Base-by-base conservation (phyloP, 1,140 invertebrate species). In the Phocides pigmalion region DNA sequence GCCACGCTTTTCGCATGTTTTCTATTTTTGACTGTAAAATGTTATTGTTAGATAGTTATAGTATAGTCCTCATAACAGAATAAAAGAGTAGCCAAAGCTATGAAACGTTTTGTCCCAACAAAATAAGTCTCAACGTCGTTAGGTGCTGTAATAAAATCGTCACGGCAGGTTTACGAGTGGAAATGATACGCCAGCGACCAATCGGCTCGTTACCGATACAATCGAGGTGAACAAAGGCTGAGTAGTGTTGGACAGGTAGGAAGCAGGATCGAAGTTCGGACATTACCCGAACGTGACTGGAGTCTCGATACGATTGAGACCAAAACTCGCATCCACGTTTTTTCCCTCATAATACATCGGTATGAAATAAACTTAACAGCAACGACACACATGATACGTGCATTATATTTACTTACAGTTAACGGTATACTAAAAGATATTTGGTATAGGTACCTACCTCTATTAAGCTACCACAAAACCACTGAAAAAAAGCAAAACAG, bases 1-100 rank as follows among this genome's bases (percentile, higher is more conserved):
- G 79, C 87, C 87, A 88, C 87, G 86, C 83, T 81, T 87, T 89
- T 90, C 78, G 80, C 87, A 46, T 89, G 87, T 90, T 79, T 78
- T 59, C 44, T 44, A 47, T 14, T 64, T 74, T 63, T 50, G 28
- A 28, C 22, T 42, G 35, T 39, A 32, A 44, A 51, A 44, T 20
- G 49, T 41, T 51, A 42, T 32, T 4, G 61, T 20, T 32, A 16
- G 14, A 42, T 42, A 41, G 58, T 15, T 42, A 39, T 58, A 15
- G n/a, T 44, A 17, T 19, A 11, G 0, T n/a, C n/a, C n/a, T n/a
- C n/a, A n/a, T n/a, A n/a, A n/a, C n/a, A 8, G 25, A 8, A 1
- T 28, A 28, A 5, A 32, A 32, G 1, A 11, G 8, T 32, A 32
- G 3, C 6, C 9, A 1, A 28, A 8, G 2, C 25, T 8, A 28